phyloP scores from a whole-genome alignment of 2,888 invertebrate genomes.

The Melieria crassipennis region DNA sequence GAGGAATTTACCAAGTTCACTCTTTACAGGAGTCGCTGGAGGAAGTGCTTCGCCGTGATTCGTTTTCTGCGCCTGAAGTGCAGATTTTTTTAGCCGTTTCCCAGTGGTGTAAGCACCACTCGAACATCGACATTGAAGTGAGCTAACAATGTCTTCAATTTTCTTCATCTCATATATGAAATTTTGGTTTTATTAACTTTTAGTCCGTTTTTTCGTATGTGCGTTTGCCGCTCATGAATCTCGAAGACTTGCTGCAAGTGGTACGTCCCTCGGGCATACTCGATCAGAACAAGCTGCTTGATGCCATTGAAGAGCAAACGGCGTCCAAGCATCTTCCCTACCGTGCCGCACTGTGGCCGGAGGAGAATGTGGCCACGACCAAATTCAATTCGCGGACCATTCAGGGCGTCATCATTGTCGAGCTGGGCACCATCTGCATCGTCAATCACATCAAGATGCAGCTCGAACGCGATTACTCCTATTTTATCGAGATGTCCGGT shows the following conservation, averaged over 20 bases:
- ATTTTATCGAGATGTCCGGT: conserved; percentile 82
- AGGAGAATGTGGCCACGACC: conserved; percentile 90
- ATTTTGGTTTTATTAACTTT: not conserved
- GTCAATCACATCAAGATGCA: conserved; percentile 93
- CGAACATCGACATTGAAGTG: conserved; percentile 67
- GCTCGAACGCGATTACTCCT: conserved; percentile 84
- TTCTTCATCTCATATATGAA: not conserved
- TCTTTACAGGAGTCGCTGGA: conserved; percentile 74
- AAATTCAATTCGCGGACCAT: conserved; percentile 86
- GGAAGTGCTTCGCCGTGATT: conserved; percentile 88
- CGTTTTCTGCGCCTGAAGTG: conserved; percentile 96
- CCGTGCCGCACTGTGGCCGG: conserved; percentile 82
- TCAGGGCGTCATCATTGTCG: conserved; percentile 88
- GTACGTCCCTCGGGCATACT: conserved; percentile 90
- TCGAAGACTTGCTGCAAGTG: conserved; percentile 86
- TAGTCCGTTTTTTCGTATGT: conserved; percentile 72
- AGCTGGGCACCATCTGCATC: conserved; percentile 84
- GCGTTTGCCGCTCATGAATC: conserved; percentile 87
- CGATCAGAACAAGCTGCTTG: conserved; percentile 89
- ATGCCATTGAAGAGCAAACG: conserved; percentile 91
- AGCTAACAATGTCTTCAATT: conserved; percentile 11
- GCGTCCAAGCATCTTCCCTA: conserved; percentile 84
- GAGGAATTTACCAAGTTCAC: no score
- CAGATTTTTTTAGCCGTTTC: conserved; percentile 92
- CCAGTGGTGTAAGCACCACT: conserved; percentile 86